phyloP scores from a whole-genome alignment of 2,113 vertebrate genomes.

The Microcebus tavaratra region DNA sequence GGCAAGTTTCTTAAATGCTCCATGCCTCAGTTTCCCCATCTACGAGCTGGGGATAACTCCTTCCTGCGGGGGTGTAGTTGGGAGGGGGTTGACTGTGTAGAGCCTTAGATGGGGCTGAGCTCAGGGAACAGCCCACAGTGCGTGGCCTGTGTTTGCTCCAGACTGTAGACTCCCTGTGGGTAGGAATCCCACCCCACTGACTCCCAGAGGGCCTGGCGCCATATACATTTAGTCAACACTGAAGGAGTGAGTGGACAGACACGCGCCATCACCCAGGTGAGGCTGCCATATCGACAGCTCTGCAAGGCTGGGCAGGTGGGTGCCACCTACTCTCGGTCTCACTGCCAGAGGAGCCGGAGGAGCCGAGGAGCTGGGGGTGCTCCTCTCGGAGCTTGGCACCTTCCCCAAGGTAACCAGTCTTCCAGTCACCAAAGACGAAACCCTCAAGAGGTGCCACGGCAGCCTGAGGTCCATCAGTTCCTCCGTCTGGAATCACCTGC shows the following conservation, averaged over 20 bases:
- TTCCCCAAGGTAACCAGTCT: not conserved
- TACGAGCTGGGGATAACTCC: not conserved
- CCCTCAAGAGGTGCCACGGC: not conserved
- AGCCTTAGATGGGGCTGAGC: not conserved
- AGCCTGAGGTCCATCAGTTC: not conserved
- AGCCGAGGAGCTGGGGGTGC: rapidly evolving
- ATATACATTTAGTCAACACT: rapidly evolving
- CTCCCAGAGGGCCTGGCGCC: not conserved
- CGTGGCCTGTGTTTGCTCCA: not conserved
- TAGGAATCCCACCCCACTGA: not conserved
- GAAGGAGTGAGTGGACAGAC: not conserved
- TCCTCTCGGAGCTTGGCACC: not conserved
- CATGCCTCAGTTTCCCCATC: not conserved
- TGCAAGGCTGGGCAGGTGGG: not conserved
- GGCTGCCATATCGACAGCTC: not conserved
- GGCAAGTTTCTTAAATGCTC: not conserved
- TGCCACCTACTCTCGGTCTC: rapidly evolving
- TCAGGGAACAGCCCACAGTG: rapidly evolving
- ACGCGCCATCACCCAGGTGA: not conserved
- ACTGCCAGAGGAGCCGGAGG: not conserved
- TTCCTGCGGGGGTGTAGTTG: not conserved
- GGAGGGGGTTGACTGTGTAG: rapidly evolving
- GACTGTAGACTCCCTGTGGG: not conserved
- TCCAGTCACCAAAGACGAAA: not conserved
- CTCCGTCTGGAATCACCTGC: not conserved